Base-by-base conservation (phyloP, 23 tunicate genomes). In the Diplosoma virens region DNA sequence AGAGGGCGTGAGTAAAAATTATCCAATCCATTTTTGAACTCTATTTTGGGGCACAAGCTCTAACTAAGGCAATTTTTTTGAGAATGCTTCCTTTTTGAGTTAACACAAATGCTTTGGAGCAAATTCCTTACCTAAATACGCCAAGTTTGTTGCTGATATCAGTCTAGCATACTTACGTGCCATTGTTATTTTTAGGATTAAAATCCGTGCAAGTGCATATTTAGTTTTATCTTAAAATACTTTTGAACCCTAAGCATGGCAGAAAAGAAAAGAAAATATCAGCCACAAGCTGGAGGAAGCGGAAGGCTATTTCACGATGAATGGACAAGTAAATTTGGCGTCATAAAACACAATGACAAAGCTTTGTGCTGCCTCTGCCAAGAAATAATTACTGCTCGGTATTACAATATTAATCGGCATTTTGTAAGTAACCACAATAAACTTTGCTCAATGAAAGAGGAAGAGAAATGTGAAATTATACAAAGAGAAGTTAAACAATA, bases 341-440 rank as follows among this genome's bases (percentile, higher is more conserved):
- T 72, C 31, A 72, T 48, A 32, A 46, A 72, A n/a, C 78, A 46
- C 32, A 33, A 72, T 2, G 78, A 28, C 29, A 41, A 72, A 72
- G 78, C 78, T n/a, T 72, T 72, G 63, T 72, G 78, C 32, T 72
- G 59, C n/a, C 25, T 72, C 29, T 72, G 61, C 58, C 25, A 72
- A 45, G 29, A 72, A 45, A 5, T 72, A 23, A 72, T 72, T 72
- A 46, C n/a, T 72, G 59, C 78, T 1, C 78, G 61, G 2, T 72
- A 23, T 33, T 41, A 72, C 78, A 72, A 72, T 72, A 46, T 72
- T n/a, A 72, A 72, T 30, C 61, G 78, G 25, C 78, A 72, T 72
- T 72, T 72, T 33, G 59, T 2, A 25, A 72, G 78, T 28, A 46
- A 41, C 29, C 78, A 72, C 32, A 46, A 35, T 72, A 48, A 25